These are phyloP conservation scores for Nomada fucata DNA, from an alignment of 2,888 invertebrate genomes.

Conservation along the genomic window DNA sequence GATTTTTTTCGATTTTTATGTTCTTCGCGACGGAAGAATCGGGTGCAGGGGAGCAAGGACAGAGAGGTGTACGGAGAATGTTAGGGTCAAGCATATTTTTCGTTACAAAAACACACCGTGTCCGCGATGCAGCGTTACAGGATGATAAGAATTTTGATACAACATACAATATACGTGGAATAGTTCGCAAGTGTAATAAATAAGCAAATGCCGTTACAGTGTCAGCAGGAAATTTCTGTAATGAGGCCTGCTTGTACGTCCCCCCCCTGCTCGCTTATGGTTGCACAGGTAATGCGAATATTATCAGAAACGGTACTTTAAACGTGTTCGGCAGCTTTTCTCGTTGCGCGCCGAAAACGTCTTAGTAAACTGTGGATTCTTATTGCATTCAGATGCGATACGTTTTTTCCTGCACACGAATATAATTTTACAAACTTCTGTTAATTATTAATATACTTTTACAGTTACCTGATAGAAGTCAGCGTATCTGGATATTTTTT, in stretches of 20 bases:
- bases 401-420: no score
- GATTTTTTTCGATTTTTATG: constrained; percentile 5
- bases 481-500: no score
- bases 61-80: not conserved
- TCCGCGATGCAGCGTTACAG: not conserved
- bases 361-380: not conserved
- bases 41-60: not conserved
- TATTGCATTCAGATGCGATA: not conserved
- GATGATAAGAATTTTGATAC: no score
- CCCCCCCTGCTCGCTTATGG: not conserved
- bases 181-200: not conserved
- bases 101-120: not conserved
- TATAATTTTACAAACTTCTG: no score
- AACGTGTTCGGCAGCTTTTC: constrained; percentile 9
- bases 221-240: constrained; percentile 8
- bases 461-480: no score
- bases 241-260: constrained; percentile 7
- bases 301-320: constrained; percentile 27
- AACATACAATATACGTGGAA: no score
- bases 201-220: not conserved
- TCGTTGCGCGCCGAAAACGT: not conserved
- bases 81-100: no score
- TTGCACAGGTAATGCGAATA: not conserved
- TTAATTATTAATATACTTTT: no score
- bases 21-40: not conserved